Percentiles rank a stretch among this genome's conserved stretches.
Conservation (phyloP, 2,797 vertebrate genomes). For the Glyptemys insculpta region DNA sequence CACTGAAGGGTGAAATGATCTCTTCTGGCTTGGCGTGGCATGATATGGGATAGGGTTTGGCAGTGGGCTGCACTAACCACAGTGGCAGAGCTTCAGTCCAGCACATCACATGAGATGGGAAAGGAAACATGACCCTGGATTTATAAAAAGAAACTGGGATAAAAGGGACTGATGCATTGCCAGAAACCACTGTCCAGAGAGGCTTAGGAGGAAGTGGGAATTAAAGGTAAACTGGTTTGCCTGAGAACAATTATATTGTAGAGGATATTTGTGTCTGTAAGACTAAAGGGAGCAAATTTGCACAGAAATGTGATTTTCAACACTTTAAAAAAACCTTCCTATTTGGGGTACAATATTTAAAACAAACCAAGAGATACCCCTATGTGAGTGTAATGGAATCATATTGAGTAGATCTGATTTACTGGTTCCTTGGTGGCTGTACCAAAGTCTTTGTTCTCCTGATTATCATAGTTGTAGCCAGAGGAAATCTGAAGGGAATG, state of each 20-base stretch:
- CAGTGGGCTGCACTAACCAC: conserved; percentile 2
- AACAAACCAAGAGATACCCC: neutral
- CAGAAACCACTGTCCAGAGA: conserved; percentile 73
- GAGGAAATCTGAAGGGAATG: conserved; percentile 71
- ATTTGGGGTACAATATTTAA: neutral
- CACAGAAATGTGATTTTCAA: neutral
- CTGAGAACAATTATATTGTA: conserved; percentile 3
- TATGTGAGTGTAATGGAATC: neutral
- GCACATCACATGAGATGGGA: conserved; percentile 70
- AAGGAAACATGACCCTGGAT: conserved; percentile 79
- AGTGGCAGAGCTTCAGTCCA: conserved; percentile 62
- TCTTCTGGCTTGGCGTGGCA: neutral
- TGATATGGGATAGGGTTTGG: conserved; percentile 43
- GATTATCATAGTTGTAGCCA: conserved; percentile 71
- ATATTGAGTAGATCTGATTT: neutral
- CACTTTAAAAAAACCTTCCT: neutral
- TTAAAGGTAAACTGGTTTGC: conserved; percentile 58
- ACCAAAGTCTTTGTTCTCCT: conserved; percentile 75
- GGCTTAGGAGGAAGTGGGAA: conserved; percentile 73
- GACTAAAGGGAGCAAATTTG: neutral
- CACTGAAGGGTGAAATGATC: conserved; percentile 32
- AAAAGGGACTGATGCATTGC: conserved; percentile 74
- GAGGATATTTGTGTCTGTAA: neutral
- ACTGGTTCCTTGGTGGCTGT: conserved; percentile 19
- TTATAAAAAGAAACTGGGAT: conserved; percentile 80